A percentile compares a stretch with the other conserved stretches of the same genome.
phyloP scores from a whole-genome alignment of 2,113 vertebrate genomes.

The Serilophus lunatus region DNA sequence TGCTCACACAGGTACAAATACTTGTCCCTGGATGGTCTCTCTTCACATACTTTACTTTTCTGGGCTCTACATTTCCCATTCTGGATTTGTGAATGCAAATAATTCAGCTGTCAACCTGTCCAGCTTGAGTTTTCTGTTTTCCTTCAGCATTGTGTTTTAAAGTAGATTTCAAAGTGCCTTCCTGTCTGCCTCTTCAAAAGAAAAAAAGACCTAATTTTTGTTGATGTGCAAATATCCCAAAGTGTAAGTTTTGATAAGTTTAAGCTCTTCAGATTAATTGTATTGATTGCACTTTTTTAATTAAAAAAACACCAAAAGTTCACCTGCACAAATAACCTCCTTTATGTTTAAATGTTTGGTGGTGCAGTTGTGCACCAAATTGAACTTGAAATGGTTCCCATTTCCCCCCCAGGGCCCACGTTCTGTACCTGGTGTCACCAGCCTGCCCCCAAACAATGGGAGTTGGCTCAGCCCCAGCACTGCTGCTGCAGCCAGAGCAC shows the following conservation, averaged over 20 bases:
- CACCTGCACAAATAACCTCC: neutral
- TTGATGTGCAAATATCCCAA: neutral
- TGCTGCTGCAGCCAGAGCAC: slow-evolving; percentile 19
- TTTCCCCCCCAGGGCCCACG: rapidly evolving
- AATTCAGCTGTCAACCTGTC: neutral
- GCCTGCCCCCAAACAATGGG: neutral
- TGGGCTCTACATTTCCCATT: neutral
- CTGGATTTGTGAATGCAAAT: neutral
- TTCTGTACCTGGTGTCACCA: neutral
- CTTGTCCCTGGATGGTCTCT: neutral
- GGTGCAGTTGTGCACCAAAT: neutral
- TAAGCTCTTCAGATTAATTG: neutral
- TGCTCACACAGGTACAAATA: neutral
- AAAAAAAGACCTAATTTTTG: neutral
- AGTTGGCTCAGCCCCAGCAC: neutral
- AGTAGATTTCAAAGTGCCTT: neutral
- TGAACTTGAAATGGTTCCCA: neutral
- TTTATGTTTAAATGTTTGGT: neutral
- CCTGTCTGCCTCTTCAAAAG: neutral
- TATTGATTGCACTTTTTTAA: neutral
- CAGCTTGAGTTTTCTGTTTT: neutral
- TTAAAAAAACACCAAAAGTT: neutral
- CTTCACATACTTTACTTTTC: neutral
- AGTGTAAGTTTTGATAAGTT: neutral
- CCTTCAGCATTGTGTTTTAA: neutral